phyloP scores from a whole-genome alignment of 37 sponge, comb jelly and placozoan genomes.

The Axinella damicornis region DNA sequence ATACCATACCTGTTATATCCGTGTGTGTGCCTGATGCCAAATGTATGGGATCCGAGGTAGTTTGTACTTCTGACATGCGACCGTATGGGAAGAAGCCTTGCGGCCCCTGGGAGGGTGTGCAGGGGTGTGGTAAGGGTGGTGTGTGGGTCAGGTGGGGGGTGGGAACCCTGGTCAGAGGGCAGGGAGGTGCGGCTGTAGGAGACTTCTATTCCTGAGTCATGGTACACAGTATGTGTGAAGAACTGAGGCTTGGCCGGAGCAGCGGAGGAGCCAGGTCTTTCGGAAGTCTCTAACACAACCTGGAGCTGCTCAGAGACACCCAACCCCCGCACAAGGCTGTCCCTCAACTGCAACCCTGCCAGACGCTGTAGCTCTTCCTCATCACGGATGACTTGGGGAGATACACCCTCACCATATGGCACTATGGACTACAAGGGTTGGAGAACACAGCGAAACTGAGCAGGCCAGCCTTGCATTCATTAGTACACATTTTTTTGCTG shows the following conservation, averaged over 20 bases:
- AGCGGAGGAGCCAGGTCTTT: background rate
- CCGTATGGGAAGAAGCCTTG: background rate
- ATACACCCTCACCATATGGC: slow-evolving; percentile 24
- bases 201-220: background rate
- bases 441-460: too few species aligned
- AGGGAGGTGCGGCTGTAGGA: background rate
- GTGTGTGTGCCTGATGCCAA: too few species aligned
- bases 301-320: slow-evolving; percentile 85
- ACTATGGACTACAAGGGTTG: background rate
- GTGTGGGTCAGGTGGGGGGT: background rate
- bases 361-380: slow-evolving; percentile 90
- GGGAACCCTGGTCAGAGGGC: background rate
- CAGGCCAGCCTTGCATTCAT: too few species aligned
- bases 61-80: background rate
- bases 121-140: background rate
- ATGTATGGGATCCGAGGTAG: background rate
- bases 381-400: slow-evolving; percentile 63
- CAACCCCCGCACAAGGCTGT: slow-evolving; percentile 81
- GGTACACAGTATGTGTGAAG: background rate
- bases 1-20: background rate
- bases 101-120: background rate
- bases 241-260: background rate
- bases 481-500: too few species aligned
- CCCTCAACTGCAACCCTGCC: slow-evolving; percentile 85
- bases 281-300: slow-evolving; percentile 34